Base-by-base conservation (phyloP, 2,797 vertebrate species). In the Euthynnus affinis region DNA sequence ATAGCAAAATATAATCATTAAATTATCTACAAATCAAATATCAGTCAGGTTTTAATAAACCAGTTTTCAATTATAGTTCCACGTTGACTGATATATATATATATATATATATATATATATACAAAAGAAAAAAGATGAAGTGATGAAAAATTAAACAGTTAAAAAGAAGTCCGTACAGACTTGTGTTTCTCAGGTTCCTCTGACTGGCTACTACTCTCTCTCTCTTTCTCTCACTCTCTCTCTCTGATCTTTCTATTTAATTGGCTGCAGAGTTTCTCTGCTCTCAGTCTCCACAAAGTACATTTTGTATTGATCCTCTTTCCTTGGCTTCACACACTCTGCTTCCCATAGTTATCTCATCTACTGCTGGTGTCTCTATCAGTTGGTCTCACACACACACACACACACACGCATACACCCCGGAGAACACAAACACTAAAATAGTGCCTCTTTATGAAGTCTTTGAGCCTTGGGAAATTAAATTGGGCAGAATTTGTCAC, bases 281-380 rank as follows among this genome's bases (percentile, higher is more conserved):
- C 87, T 90, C 91, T 89, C 80, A 71, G 81, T 90, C 91, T 91
- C 87, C 74, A 85, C 90, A 89, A 90, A 93, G 89, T 91, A 89
- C 90, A 93, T 93, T 91, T 92, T 87, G 75, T 93, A 94, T 94
- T 91, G 93, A 94, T 93, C 82, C 83, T 57, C 59, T 79, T 86
- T 88, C 78, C 27, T 86, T 80, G 81, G 85, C 85, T 91, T 88
- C 89, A 90, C 90, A 91, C 84, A 80, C 78, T 84, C 75, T 87
- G 87, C 87, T 90, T 93, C 89, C 91, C 82, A 89, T 87, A 88
- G 89, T 91, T 86, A 92, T 92, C 88, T 81, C 80, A 89, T 90
- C 86, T 80, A 86, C 86, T 86, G 66, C 79, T 80, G 68, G 67
- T 87, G 85, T 91, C 91, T 93, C 83, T 88, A 91, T 92, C 88